Percentiles rank a stretch among this genome's conserved stretches.
Evolutionary conservation across 2,888 invertebrate genomes (phyloP).

Genomic region (Scaptodrosophila latifasciaeformis): DNA sequence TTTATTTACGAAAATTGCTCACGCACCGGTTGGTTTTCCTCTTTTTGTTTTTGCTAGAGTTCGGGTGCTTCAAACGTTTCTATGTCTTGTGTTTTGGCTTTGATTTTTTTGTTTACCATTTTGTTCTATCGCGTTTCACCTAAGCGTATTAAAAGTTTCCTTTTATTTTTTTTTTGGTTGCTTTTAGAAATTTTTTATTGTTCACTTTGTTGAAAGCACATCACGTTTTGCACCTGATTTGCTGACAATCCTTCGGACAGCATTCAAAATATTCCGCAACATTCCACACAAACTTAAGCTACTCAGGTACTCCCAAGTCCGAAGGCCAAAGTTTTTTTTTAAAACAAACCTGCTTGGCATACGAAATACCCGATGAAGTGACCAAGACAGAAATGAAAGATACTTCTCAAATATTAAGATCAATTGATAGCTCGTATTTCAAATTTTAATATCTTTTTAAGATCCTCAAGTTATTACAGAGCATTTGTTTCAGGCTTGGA

Average conservation of each 20-base stretch:
- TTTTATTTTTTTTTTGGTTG: slow-evolving; percentile 24
- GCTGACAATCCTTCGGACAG: slow-evolving; percentile 59
- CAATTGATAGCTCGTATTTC: too few relatives aligned
- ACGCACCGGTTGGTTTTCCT: slow-evolving; percentile 49
- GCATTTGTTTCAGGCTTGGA: too few relatives aligned
- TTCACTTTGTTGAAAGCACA: slow-evolving; percentile 63
- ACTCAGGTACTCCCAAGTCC: slow-evolving; percentile 4
- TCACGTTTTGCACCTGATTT: slow-evolving; percentile 72
- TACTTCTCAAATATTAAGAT: slow-evolving; percentile 50
- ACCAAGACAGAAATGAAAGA: slow-evolving; percentile 6
- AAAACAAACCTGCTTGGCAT: slow-evolving; percentile 46
- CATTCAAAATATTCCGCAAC: too few relatives aligned
- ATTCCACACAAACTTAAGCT: slow-evolving; percentile 44
- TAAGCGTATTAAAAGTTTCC: slow-evolving; percentile 62
- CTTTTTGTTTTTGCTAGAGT: background rate
- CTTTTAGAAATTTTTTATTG: slow-evolving; percentile 31
- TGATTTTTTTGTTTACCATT: slow-evolving; percentile 47
- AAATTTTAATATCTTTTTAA: too few relatives aligned
- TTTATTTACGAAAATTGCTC: slow-evolving; percentile 60
- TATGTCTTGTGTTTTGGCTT: slow-evolving; percentile 37
- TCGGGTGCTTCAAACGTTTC: slow-evolving; percentile 21
- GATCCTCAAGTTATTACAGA: too few relatives aligned
- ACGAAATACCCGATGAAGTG: slow-evolving; percentile 29
- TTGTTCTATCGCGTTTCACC: slow-evolving; percentile 48
- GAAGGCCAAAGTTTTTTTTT: slow-evolving; percentile 20